Percentiles rank a stretch among this genome's conserved stretches.
These are phyloP conservation scores for Sogatella furcifera DNA, from an alignment of 1,140 invertebrate species.

Conservation along the genomic window DNA sequence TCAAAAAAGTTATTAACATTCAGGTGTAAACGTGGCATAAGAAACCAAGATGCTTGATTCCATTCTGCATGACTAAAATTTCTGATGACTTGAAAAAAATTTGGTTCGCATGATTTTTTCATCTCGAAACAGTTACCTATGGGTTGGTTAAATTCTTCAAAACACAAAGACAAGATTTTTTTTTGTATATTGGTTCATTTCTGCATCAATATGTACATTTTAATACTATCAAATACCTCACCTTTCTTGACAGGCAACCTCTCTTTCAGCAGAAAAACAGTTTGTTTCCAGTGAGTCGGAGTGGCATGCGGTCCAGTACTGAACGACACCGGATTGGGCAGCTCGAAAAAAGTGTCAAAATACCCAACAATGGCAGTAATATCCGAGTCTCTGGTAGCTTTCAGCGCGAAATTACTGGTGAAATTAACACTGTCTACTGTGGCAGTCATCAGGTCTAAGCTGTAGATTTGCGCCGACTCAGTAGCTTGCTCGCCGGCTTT, in stretches of 20 bases:
- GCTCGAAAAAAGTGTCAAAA: constrained; percentile 83
- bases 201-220: too few relatives aligned
- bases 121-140: too few relatives aligned
- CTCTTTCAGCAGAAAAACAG: constrained; percentile 79
- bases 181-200: too few relatives aligned
- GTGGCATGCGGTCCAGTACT: constrained; percentile 62
- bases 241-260: constrained; percentile 36
- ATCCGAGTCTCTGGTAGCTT: constrained; percentile 53
- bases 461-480: constrained; percentile 47
- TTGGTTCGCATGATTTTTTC: too few relatives aligned
- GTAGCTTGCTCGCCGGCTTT: constrained; percentile 68
- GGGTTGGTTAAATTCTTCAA: too few relatives aligned
- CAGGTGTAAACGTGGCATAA: too few relatives aligned
- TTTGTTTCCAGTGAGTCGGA: constrained; percentile 96
- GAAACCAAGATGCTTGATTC: too few relatives aligned
- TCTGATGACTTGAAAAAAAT: too few relatives aligned
- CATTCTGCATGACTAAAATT: too few relatives aligned
- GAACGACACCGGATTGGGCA: constrained; percentile 52
- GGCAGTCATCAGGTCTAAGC: constrained; percentile 74
- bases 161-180: too few relatives aligned
- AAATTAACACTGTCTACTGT: constrained; percentile 72
- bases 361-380: constrained; percentile 85
- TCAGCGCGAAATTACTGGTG: constrained; percentile 61
- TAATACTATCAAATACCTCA: not conserved
- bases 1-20: too few relatives aligned